These are phyloP conservation scores for Musca domestica DNA, from an alignment of 1,140 invertebrate genomes.

Conservation along the genomic window DNA sequence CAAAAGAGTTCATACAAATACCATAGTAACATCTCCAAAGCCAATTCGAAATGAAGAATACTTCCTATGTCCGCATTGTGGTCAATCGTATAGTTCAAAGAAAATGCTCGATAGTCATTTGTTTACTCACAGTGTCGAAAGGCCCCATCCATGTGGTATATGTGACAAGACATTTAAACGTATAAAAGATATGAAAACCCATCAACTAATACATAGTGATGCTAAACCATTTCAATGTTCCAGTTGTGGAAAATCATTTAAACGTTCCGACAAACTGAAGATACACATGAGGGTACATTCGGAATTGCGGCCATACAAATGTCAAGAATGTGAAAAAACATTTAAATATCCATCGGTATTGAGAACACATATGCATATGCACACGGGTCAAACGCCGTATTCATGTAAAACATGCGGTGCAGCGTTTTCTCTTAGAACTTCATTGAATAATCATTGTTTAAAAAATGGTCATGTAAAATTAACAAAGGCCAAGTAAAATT, in stretches of 20 bases:
- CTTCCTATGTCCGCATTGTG: background rate
- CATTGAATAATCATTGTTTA: constrained; percentile 13
- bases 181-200: background rate
- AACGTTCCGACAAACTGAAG: constrained; percentile 3
- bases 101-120: background rate
- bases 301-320: constrained; percentile 5
- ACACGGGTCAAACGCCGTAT: constrained; percentile 13
- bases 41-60: background rate
- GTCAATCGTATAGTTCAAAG: background rate
- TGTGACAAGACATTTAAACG: constrained; percentile 12
- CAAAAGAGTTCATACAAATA: background rate
- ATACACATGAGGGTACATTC: constrained; percentile 15
- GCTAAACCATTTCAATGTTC: constrained; percentile 13
- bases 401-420: constrained; percentile 1
- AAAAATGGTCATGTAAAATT: constrained; percentile 12
- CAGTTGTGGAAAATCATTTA: constrained; percentile 13
- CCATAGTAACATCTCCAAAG: background rate
- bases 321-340: constrained; percentile 11
- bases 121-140: background rate
- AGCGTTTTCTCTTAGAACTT: background rate
- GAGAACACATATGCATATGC: constrained; percentile 10
- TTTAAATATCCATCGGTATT: constrained; percentile 10
- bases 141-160: background rate
- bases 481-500: too few relatives aligned
- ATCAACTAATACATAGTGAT: constrained; percentile 8